These are phyloP conservation scores for Emydoidea blandingii DNA, from an alignment of 2,797 vertebrate genomes.

Conservation along the genomic window DNA sequence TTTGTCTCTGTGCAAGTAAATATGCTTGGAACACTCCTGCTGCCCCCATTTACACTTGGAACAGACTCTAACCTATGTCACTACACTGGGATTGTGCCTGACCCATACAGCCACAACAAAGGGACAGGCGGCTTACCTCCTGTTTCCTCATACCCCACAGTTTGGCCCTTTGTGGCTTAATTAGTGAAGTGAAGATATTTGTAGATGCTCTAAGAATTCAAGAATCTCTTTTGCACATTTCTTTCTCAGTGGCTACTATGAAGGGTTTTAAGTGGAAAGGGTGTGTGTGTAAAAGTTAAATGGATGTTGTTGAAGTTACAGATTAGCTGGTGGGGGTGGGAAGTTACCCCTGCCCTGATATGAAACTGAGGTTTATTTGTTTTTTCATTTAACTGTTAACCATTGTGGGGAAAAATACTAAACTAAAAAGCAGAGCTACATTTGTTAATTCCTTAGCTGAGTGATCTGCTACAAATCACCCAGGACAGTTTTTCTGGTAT, in stretches of 20 bases:
- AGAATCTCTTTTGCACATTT: not conserved
- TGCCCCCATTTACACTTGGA: not conserved
- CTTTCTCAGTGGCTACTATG: not conserved
- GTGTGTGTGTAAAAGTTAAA: not conserved
- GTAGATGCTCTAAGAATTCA: not conserved
- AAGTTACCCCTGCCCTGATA: not conserved
- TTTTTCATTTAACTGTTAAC: not conserved
- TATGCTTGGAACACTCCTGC: not conserved
- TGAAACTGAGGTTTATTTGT: not conserved
- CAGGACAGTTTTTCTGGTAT: not conserved
- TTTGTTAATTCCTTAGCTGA: not conserved
- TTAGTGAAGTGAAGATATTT: not conserved
- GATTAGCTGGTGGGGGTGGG: not conserved
- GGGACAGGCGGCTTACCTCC: not conserved
- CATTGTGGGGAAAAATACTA: not conserved
- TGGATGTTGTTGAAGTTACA: not conserved
- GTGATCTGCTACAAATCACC: not conserved
- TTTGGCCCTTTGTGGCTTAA: fast-evolving
- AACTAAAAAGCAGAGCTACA: not conserved
- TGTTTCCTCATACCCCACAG: not conserved
- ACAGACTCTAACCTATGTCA: too few species aligned
- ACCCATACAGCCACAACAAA: not conserved
- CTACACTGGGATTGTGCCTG: not conserved
- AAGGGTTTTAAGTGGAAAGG: not conserved
- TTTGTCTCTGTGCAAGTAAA: not conserved